A percentile compares a stretch with the other conserved stretches of the same genome.
Evolutionary conservation across 2,888 invertebrate species (phyloP).

Genomic region (Opisthograptis luteolata): DNA sequence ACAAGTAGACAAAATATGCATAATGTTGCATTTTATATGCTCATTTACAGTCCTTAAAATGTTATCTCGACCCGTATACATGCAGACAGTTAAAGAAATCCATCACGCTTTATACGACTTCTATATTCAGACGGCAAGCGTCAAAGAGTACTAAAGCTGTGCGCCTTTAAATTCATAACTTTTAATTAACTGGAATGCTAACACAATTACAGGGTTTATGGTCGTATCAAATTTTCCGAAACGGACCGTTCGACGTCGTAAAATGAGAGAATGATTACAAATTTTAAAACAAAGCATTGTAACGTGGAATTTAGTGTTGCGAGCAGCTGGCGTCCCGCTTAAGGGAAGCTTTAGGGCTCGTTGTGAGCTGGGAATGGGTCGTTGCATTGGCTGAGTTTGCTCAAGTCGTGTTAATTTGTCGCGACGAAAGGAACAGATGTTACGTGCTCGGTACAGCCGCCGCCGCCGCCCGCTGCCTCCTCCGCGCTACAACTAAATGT

Average conservation of each 20-base stretch:
- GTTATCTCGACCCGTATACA: slow-evolving; percentile 57
- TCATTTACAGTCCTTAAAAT: slow-evolving; percentile 61
- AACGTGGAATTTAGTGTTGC: slow-evolving; percentile 78
- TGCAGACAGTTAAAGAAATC: slow-evolving; percentile 64
- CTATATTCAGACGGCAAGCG: slow-evolving; percentile 62
- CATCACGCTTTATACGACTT: slow-evolving; percentile 63
- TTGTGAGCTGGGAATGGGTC: slow-evolving; percentile 68
- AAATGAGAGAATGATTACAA: slow-evolving; percentile 84
- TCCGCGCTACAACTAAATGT: slow-evolving; percentile 38
- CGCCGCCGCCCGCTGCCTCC: slow-evolving; percentile 37
- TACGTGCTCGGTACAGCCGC: slow-evolving; percentile 45
- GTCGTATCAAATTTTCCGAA: slow-evolving; percentile 83
- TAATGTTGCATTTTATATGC: slow-evolving; percentile 51
- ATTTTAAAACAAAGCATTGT: slow-evolving; percentile 83
- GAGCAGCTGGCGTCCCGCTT: slow-evolving; percentile 74
- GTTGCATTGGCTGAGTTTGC: slow-evolving; percentile 71
- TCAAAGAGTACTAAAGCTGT: slow-evolving; percentile 69
- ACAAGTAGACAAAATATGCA: slow-evolving; percentile 51
- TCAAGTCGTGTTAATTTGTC: slow-evolving; percentile 77
- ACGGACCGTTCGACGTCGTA: slow-evolving; percentile 81
- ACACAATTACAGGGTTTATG: slow-evolving; percentile 82
- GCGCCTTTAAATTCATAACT: slow-evolving; percentile 82
- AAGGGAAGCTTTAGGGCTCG: slow-evolving; percentile 77
- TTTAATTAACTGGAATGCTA: slow-evolving; percentile 82
- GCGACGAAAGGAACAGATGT: slow-evolving; percentile 77